phyloP scores from a whole-genome alignment of 2,888 invertebrate genomes.

The Meloe dianella region DNA sequence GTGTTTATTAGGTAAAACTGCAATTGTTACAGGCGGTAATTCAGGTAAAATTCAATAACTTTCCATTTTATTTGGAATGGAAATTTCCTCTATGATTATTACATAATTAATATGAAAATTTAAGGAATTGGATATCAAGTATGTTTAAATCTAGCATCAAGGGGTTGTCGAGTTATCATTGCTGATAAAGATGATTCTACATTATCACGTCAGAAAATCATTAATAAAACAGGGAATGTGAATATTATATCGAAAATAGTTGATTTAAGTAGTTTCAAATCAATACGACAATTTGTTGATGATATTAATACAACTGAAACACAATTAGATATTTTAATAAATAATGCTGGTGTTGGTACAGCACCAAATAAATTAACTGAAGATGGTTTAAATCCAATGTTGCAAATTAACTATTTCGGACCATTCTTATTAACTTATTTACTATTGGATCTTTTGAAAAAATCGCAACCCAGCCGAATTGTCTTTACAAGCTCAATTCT shows the following conservation, averaged over 20 bases:
- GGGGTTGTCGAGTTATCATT: slow-evolving; percentile 63
- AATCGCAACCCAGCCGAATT: slow-evolving; percentile 30
- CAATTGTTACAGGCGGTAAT: slow-evolving; percentile 53
- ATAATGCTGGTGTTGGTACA: slow-evolving; percentile 69
- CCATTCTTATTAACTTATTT: slow-evolving; percentile 73
- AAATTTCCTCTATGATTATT: not conserved
- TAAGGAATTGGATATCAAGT: slow-evolving; percentile 60
- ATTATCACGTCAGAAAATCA: slow-evolving; percentile 44
- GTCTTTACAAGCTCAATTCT: slow-evolving; percentile 33
- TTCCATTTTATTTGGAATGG: not conserved
- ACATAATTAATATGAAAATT: slow-evolving; percentile 9
- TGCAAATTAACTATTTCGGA: slow-evolving; percentile 74
- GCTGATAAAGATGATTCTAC: slow-evolving; percentile 55
- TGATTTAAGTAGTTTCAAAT: slow-evolving; percentile 63
- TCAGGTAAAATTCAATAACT: slow-evolving; percentile 36
- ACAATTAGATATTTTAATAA: slow-evolving; percentile 67
- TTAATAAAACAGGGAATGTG: slow-evolving; percentile 47
- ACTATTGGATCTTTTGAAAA: slow-evolving; percentile 50
- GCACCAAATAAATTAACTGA: slow-evolving; percentile 59
- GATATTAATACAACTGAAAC: slow-evolving; percentile 63
- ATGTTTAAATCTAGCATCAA: slow-evolving; percentile 56
- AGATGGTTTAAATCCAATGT: slow-evolving; percentile 68
- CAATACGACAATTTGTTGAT: slow-evolving; percentile 67
- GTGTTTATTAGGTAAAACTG: slow-evolving; percentile 52
- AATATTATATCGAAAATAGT: slow-evolving; percentile 58